phyloP scores from a whole-genome alignment of 2,113 vertebrate species.

The Epinephelus fuscoguttatus region DNA sequence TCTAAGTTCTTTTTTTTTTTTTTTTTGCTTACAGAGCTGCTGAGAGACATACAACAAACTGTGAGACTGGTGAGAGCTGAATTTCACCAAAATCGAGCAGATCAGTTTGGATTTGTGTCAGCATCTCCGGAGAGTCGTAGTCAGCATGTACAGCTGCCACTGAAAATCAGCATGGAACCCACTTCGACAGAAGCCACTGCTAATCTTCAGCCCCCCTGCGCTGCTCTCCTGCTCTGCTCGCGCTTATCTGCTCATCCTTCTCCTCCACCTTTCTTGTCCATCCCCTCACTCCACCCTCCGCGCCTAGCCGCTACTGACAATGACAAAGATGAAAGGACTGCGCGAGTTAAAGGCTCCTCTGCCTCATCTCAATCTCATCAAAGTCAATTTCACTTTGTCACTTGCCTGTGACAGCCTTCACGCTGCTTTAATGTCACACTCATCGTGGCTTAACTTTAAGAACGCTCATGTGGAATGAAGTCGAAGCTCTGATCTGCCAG shows the following conservation, averaged over 20 bases:
- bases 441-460: constrained; percentile 41
- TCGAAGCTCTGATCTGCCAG: constrained; percentile 36
- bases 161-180: constrained; percentile 65
- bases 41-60: constrained; percentile 29
- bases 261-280: constrained; percentile 32
- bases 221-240: constrained; percentile 28
- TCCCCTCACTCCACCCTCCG: constrained; percentile 20
- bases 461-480: constrained; percentile 47
- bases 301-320: constrained; percentile 52
- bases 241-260: constrained; percentile 32
- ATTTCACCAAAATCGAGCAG: constrained; percentile 55
- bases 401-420: constrained; percentile 67
- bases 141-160: constrained; percentile 72
- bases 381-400: constrained; percentile 61
- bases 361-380: constrained; percentile 62
- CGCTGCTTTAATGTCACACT: constrained; percentile 63
- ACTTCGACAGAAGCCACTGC: constrained; percentile 28
- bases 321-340: constrained; percentile 54
- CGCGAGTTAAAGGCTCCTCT: constrained; percentile 45
- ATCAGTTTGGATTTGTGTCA: constrained; percentile 78
- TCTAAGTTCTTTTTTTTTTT: not conserved
- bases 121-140: constrained; percentile 56
- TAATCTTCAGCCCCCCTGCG: constrained; percentile 48
- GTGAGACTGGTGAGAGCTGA: constrained; percentile 7
- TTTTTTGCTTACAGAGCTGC: constrained; percentile 39